Percentiles rank a stretch among this genome's conserved stretches.
Conservation (phyloP, 2,888 invertebrate genomes). For the Onchidella celtica region DNA sequence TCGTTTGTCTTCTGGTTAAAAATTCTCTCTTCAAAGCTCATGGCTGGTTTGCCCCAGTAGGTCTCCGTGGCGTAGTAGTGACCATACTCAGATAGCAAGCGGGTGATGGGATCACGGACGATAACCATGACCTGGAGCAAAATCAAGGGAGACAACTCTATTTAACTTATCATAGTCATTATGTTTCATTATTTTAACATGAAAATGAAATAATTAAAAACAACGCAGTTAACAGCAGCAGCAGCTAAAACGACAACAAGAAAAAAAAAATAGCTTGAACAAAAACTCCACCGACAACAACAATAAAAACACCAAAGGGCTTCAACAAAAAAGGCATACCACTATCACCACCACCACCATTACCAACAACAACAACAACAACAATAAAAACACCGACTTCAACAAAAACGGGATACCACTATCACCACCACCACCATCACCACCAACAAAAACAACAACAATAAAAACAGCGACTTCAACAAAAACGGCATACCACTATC, state of each 20-base stretch:
- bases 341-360: background rate
- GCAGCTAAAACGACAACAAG: background rate
- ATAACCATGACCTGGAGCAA: conserved; percentile 85
- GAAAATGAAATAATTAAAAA: background rate
- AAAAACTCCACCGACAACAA: no score
- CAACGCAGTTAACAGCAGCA: background rate
- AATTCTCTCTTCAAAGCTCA: conserved; percentile 17
- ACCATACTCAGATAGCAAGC: conserved; percentile 98
- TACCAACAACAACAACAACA: no score
- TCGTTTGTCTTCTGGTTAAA: conserved; percentile 12
- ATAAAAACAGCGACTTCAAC: no score
- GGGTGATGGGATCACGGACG: conserved; percentile 95
- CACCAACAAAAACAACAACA: no score
- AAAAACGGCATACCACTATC: no score
- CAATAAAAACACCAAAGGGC: background rate
- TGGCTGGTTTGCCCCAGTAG: conserved; percentile 38
- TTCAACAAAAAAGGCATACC: background rate
- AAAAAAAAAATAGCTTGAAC: background rate
- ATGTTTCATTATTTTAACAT: background rate
- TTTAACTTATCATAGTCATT: background rate
- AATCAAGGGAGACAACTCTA: background rate
- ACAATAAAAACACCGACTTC: no score
- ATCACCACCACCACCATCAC: no score
- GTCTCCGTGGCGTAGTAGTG: conserved; percentile 81
- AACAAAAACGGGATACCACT: no score